Percentiles rank a stretch among this genome's conserved stretches.
phyloP scores from a whole-genome alignment of 2,797 vertebrate species.

The Anabacerthia variegaticeps region DNA sequence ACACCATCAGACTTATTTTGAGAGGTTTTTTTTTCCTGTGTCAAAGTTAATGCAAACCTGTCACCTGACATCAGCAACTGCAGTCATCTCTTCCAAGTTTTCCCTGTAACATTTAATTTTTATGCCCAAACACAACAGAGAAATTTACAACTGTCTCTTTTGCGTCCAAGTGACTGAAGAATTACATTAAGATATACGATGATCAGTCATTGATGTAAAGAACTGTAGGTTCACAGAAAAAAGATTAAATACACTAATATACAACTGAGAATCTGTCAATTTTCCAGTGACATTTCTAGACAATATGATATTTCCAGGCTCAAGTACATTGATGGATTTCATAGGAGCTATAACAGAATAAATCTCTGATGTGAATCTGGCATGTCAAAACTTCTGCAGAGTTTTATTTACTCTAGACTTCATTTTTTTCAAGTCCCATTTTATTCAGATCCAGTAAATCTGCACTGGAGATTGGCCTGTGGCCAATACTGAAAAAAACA shows the following conservation, averaged over 20 bases:
- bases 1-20: not conserved
- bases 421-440: not conserved
- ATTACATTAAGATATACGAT: not conserved
- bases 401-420: conserved; percentile 6
- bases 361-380: not conserved
- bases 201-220: not conserved
- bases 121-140: not conserved
- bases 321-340: not conserved
- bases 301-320: not conserved
- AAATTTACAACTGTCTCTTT: not conserved
- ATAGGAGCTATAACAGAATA: not conserved
- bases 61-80: not conserved
- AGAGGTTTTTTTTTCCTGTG: not conserved
- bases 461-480: not conserved
- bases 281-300: not conserved
- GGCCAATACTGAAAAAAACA: not conserved
- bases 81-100: conserved; percentile 12
- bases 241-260: not conserved
- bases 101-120: not conserved
- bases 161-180: not conserved
- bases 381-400: not conserved
- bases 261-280: not conserved
- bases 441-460: not conserved
- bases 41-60: not conserved
- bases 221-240: not conserved